Base-by-base conservation (phyloP, 2,797 vertebrate species). In the Chelidonichthys spinosus region DNA sequence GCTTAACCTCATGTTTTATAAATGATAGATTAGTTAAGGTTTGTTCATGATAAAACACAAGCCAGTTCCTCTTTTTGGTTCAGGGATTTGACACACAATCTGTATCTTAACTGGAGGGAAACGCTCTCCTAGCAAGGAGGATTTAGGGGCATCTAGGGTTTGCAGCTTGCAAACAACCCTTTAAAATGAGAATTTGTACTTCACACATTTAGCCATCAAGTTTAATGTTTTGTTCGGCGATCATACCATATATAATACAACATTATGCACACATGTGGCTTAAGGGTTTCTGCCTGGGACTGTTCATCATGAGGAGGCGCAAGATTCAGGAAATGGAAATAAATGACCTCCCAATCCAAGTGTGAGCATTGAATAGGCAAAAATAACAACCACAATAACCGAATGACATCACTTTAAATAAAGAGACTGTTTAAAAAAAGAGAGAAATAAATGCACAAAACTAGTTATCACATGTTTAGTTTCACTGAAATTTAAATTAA, bases 1-100 rank as follows among this genome's bases (percentile, higher is more conserved):
- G 15, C 32, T 39, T 64, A 47, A 37, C 18, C 35, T 36, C 3
- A 3, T 37, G 18, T 47, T 54, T 72, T 36, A 52, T 65, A 47
- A 70, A 66, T 53, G 53, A 43, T 37, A 14, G n/a, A 58, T 58
- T 25, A 44, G 11, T 49, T 11, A 35, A 56, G n/a, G 37, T 73
- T n/a, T 11, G 14, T 72, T 62, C 25, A 33, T 63, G 43, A n/a
- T 42, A 60, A 59, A 66, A 54, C 55, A 7, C 33, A 11, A 40
- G 40, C 17, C 17, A 1, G 17, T 43, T 25, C 25, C 25, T 25
- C 6, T 46, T 5, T 39, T 11, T 10, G 32, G 15, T 25, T 49
- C 33, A 25, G 25, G 32, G 7, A 32, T 42, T n/a, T 36, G 11
- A 37, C 25, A 36, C 8, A 7, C 52, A 25, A 18, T 49, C 52